A percentile compares a stretch with the other conserved stretches of the same genome.
Evolutionary conservation across 2,797 vertebrate genomes (phyloP).

Genomic region (Botia almorhae): DNA sequence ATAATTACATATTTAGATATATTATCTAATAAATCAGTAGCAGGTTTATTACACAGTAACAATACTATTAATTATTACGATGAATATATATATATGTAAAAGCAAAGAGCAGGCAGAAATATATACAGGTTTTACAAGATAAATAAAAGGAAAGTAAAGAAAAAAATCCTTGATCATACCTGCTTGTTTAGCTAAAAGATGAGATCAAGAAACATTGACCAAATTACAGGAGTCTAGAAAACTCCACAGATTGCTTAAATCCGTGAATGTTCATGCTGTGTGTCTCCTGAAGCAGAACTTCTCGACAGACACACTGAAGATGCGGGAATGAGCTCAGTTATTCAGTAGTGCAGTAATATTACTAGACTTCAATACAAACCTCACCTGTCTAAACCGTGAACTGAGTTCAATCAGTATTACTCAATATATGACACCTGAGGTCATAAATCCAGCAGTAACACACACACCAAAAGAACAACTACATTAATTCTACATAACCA

Average conservation of each 20-base stretch:
- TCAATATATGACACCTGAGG: constrained; percentile 57
- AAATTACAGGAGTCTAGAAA: constrained; percentile 11
- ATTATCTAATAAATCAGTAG: constrained; percentile 67
- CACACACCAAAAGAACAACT: constrained; percentile 62
- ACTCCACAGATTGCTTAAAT: constrained; percentile 67
- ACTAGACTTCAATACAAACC: constrained; percentile 39
- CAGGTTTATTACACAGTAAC: constrained; percentile 69
- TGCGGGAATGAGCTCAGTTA: constrained; percentile 15
- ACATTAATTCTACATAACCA: too few species aligned
- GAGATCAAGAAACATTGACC: constrained; percentile 10
- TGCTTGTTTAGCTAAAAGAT: constrained; percentile 25
- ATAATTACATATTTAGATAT: constrained; percentile 67
- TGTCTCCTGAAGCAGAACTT: constrained; percentile 57
- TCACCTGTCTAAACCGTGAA: constrained; percentile 27
- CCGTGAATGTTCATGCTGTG: constrained; percentile 68
- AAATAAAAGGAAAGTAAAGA: constrained; percentile 56
- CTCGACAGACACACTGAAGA: constrained; percentile 62
- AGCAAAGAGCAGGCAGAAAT: constrained; percentile 73
- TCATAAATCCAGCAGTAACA: constrained; percentile 54
- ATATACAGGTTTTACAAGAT: constrained; percentile 66
- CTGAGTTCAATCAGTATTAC: constrained; percentile 36
- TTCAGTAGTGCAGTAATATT: constrained; percentile 30
- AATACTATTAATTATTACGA: constrained; percentile 74
- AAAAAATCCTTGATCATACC: background rate
- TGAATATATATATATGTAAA: constrained; percentile 85